A percentile compares a stretch with the other conserved stretches of the same genome.
These are phyloP conservation scores for Eueides isabella DNA, from an alignment of 1,140 invertebrate genomes.

Conservation along the genomic window DNA sequence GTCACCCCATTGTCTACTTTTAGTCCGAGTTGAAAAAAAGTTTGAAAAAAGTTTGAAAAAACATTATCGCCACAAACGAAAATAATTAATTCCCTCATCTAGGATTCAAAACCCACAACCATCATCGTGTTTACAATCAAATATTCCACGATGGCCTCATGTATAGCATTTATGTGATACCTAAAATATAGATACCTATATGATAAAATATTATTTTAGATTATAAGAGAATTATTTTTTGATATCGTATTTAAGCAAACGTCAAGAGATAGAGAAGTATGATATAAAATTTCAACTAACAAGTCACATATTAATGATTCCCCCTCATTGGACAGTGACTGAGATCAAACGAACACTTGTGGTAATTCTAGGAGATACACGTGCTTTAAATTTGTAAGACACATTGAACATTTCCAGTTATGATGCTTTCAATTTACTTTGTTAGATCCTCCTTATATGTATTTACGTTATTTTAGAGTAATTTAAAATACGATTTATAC, in stretches of 20 bases:
- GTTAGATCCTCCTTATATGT: not conserved
- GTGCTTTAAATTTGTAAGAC: not conserved
- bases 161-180: no score
- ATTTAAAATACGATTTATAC: not conserved
- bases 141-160: not conserved
- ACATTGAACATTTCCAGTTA: slow-evolving; percentile 12
- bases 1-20: no score
- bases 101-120: no score
- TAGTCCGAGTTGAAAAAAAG: no score
- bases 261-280: not conserved
- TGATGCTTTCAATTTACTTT: not conserved
- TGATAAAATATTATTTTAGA: slow-evolving; percentile 12
- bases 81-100: no score
- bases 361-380: slow-evolving; percentile 3
- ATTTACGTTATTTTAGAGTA: not conserved
- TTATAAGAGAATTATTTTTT: no score
- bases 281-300: not conserved
- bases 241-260: no score
- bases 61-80: no score
- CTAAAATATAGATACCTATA: not conserved
- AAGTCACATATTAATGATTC: not conserved
- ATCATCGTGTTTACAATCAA: no score
- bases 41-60: no score
- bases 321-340: not conserved
- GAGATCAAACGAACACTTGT: slow-evolving; percentile 27